Conservation (phyloP, 2,113 vertebrate species). For the Scytalopus superciliaris region DNA sequence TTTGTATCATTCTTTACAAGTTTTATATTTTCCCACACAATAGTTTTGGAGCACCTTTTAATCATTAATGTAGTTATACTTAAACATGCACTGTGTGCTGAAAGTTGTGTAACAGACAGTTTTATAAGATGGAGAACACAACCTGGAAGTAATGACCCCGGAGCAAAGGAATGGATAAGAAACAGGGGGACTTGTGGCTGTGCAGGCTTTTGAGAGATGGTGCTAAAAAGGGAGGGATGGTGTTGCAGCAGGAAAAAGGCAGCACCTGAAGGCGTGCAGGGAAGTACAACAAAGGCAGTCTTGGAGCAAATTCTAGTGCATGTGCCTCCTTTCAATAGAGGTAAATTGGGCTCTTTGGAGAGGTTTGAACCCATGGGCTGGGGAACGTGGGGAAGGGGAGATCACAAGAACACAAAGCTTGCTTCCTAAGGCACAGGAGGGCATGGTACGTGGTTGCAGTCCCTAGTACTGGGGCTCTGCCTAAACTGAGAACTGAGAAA, state of each 20-base stretch:
- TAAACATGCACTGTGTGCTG: no score
- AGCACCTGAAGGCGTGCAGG: not conserved
- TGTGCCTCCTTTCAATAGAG: not conserved
- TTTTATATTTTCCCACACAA: not conserved
- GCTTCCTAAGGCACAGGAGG: not conserved
- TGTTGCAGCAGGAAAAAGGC: not conserved
- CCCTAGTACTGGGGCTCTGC: not conserved
- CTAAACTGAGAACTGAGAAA: not conserved
- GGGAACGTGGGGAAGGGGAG: rapidly evolving
- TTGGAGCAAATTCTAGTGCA: not conserved
- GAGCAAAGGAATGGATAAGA: not conserved
- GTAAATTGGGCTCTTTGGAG: not conserved
- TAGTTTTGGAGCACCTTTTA: not conserved
- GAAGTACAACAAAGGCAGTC: not conserved
- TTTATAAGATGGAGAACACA: not conserved
- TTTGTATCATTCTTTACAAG: not conserved
- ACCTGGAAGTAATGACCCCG: not conserved
- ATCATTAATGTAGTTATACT: not conserved
- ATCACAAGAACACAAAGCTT: not conserved
- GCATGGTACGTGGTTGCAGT: not conserved
- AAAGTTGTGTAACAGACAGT: not conserved
- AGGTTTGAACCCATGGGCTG: not conserved
- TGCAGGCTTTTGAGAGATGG: not conserved
- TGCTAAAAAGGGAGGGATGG: not conserved
- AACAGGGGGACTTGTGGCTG: not conserved